Base-by-base conservation (phyloP, 2,888 invertebrate species). In the Cotesia congregata region DNA sequence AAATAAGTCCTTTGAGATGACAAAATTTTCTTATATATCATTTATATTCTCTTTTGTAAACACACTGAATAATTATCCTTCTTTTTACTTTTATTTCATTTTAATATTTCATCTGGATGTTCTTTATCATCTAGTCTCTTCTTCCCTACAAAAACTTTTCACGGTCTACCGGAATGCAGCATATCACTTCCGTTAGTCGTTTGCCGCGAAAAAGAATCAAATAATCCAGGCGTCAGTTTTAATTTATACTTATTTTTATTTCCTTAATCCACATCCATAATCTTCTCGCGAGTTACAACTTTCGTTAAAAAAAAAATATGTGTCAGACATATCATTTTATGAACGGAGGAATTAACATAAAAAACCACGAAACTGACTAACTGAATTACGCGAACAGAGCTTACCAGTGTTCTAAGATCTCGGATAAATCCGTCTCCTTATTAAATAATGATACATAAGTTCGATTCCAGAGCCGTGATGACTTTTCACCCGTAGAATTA, bases 311-410 rank as follows among this genome's bases (percentile, higher is more conserved):
- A 30, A 30, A 30, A 30, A 30, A 30, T 30, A 50, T 50, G 50
- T 50, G 65, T 65, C 30, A 65, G 65, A 38, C 65, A 65, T 30
- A 65, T 65, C 38, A 65, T 50, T 50, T 50, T 50, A 50, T 50
- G 39, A 50, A 41, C 15, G n/a, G 15, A 17, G 61, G 79, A 81
- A 78, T 80, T 80, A 67, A 69, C 71, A 41, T 6, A 67, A 41
- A 72, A 72, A 59, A 30, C 2, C 39, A 15, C 30, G 40, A 15
- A 81, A 78, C 79, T 80, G 81, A 84, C 80, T 83, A 83, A 85
- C 82, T 83, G 83, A 82, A 83, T 83, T 84, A 83, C 83, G 81
- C 82, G 78, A 77, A 78, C 67, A 73, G 70, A 69, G 70, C 17
- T n/a, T 30, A 38, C 5, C 83, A 81, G 83, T 85, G 84, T 86